Evolutionary conservation across 1,140 invertebrate genomes (phyloP).

Genomic region (Bombus superbus): DNA sequence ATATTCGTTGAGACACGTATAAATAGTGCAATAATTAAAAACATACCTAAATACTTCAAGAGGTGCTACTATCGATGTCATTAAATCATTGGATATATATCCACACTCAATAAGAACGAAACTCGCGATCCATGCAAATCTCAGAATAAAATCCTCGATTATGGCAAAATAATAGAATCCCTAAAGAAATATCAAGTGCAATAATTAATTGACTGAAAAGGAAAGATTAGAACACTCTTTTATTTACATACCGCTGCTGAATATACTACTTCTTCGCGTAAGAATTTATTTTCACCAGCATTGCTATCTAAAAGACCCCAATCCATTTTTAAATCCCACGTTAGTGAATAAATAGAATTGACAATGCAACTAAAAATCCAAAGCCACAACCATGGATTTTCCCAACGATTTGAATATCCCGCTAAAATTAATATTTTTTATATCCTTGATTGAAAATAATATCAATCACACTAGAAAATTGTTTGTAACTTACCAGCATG

Average conservation of each 20-base stretch:
- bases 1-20: neutral
- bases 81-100: slow-evolving; percentile 91
- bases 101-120: slow-evolving; percentile 94
- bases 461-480: slow-evolving; percentile 1
- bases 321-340: slow-evolving; percentile 97
- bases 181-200: slow-evolving; percentile 82
- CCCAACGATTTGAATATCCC: slow-evolving; percentile 76
- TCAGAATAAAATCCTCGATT: slow-evolving; percentile 95
- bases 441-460: neutral
- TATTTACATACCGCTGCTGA: slow-evolving; percentile 83
- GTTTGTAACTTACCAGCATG: slow-evolving; percentile 84
- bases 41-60: slow-evolving; percentile 96
- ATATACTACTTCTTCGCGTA: slow-evolving; percentile 88
- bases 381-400: slow-evolving; percentile 88
- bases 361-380: slow-evolving; percentile 88
- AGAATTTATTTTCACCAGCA: slow-evolving; percentile 89
- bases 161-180: slow-evolving; percentile 99
- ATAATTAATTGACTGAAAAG: slow-evolving; percentile 13
- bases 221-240: slow-evolving; percentile 44
- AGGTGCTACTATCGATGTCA: slow-evolving; percentile 94
- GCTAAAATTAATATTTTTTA: slow-evolving; percentile 67
- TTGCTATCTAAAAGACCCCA: slow-evolving; percentile 94
- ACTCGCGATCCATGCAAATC: slow-evolving; percentile 96
- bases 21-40: slow-evolving; percentile 1
- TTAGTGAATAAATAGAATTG: slow-evolving; percentile 90